Conservation (phyloP, 2,113 vertebrate genomes). For the Ophthalmolycus amberensis region DNA sequence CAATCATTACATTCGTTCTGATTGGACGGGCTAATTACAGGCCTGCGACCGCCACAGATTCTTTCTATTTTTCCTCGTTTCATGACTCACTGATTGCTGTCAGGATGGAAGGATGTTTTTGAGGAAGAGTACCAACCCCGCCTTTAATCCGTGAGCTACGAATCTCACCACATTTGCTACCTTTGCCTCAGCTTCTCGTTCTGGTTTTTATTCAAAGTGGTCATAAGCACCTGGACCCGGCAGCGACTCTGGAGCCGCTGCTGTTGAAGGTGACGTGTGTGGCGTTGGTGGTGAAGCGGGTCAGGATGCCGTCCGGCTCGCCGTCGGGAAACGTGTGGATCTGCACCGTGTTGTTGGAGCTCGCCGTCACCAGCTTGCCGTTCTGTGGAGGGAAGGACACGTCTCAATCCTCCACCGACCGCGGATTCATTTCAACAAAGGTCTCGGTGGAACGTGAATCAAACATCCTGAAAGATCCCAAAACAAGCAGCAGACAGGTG, state of each 20-base stretch:
- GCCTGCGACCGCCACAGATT: too few species aligned
- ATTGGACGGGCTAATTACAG: too few species aligned
- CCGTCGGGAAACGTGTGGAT: constrained; percentile 95
- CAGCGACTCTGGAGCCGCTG: constrained; percentile 88
- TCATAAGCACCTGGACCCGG: constrained; percentile 89
- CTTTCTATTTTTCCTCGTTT: too few species aligned
- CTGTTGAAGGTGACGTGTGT: constrained; percentile 91
- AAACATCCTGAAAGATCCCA: not conserved
- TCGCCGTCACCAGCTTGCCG: constrained; percentile 90
- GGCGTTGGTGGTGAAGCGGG: constrained; percentile 93
- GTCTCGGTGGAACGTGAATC: not conserved
- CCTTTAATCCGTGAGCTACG: too few species aligned
- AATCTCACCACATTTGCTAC: too few species aligned
- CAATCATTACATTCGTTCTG: too few species aligned
- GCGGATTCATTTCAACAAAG: too few species aligned
- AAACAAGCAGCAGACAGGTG: not conserved
- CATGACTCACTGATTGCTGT: too few species aligned
- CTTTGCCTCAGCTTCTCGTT: not conserved
- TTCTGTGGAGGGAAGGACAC: constrained; percentile 76
- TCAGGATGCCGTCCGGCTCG: constrained; percentile 93
- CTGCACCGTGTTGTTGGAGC: constrained; percentile 93
- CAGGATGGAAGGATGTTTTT: too few species aligned
- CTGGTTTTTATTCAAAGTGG: not conserved
- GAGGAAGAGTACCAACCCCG: too few species aligned
- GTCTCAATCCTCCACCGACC: not conserved